These are phyloP conservation scores for Apeltes quadracus DNA, from an alignment of 2,113 vertebrate species.

Conservation along the genomic window DNA sequence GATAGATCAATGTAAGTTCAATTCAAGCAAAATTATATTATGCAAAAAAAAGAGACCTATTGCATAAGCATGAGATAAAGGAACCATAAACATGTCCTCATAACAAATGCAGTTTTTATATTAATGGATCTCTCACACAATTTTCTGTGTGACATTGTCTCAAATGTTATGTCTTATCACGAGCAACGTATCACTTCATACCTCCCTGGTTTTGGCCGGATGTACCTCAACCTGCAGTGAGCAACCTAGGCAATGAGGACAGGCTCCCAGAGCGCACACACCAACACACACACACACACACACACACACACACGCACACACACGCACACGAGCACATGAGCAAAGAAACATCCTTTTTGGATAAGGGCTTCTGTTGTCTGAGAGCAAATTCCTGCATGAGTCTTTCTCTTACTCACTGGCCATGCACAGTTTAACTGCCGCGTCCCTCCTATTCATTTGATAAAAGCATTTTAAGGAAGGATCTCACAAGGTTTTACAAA, in stretches of 20 bases:
- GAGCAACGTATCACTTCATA: background rate
- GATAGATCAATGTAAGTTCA: background rate
- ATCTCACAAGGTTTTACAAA: conserved; percentile 1
- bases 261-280: conserved; percentile 8
- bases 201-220: conserved; percentile 5
- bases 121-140: background rate
- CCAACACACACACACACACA: conserved; percentile 10
- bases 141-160: background rate
- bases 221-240: conserved; percentile 23
- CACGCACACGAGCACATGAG: conserved; percentile 7
- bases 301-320: background rate
- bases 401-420: conserved; percentile 38
- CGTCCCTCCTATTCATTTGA: background rate
- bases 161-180: conserved; percentile 1
- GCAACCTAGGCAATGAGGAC: background rate
- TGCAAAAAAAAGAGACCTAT: background rate
- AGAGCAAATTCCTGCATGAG: conserved; percentile 54
- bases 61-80: background rate
- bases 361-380: conserved; percentile 41
- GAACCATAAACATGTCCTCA: background rate
- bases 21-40: background rate
- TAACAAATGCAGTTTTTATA: background rate
- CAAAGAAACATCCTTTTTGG: conserved; percentile 54
- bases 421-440: conserved; percentile 8
- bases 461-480: conserved; percentile 1